A percentile compares a stretch with the other conserved stretches of the same genome.
Conservation (phyloP, 2,888 invertebrate genomes). For the Drosophila limbata region DNA sequence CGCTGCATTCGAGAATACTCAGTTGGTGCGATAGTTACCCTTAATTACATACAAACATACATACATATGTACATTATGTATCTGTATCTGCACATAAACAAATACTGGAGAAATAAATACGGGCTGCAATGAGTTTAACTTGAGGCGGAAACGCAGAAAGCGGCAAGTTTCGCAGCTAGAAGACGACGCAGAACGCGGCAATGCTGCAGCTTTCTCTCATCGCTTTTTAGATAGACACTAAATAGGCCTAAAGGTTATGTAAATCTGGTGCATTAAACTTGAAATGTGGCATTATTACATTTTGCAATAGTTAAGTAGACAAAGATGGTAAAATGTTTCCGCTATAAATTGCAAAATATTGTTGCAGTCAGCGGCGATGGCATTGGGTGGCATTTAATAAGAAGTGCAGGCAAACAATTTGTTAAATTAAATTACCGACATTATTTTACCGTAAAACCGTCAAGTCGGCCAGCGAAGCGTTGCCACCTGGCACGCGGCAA, state of each 20-base stretch:
- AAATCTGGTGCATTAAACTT: slow-evolving; percentile 61
- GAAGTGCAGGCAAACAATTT: slow-evolving; percentile 75
- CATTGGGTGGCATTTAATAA: slow-evolving; percentile 55
- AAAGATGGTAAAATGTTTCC: slow-evolving; percentile 44
- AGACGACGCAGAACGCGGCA: slow-evolving; percentile 65
- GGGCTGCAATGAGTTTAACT: slow-evolving; percentile 25
- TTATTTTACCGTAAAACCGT: slow-evolving; percentile 67
- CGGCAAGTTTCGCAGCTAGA: slow-evolving; percentile 57
- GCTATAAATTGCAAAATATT: slow-evolving; percentile 27
- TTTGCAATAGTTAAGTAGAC: slow-evolving; percentile 35
- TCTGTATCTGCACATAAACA: background rate
- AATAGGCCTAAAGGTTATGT: slow-evolving; percentile 56
- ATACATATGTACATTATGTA: background rate
- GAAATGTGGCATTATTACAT: slow-evolving; percentile 52
- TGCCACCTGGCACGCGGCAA: slow-evolving; percentile 43
- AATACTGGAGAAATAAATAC: slow-evolving; percentile 1
- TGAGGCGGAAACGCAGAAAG: slow-evolving; percentile 73
- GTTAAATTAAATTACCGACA: slow-evolving; percentile 76
- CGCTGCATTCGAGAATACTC: slow-evolving; percentile 65
- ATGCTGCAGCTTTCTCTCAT: slow-evolving; percentile 64
- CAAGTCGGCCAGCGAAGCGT: slow-evolving; percentile 52
- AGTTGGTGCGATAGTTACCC: slow-evolving; percentile 46
- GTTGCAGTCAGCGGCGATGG: slow-evolving; percentile 8
- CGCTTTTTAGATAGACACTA: background rate
- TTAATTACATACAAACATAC: slow-evolving; percentile 54